Evolutionary conservation across 2,797 vertebrate species (phyloP).

Genomic region (Cyprinodon diabolis): DNA sequence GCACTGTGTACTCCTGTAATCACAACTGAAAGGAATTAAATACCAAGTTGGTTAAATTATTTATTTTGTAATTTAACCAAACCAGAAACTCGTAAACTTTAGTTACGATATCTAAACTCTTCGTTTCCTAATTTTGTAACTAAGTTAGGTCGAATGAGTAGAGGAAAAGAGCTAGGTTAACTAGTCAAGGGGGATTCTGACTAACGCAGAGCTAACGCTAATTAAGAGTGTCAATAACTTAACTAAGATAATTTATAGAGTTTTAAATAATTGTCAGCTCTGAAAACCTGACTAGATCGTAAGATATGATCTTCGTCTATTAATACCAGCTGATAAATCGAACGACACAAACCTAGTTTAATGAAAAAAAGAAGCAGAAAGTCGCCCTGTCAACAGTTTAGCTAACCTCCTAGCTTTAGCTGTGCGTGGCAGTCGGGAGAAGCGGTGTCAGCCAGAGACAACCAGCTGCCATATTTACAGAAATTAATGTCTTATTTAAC

Average conservation of each 20-base stretch:
- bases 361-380: constrained; percentile 18
- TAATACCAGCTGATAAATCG: accelerated
- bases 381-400: constrained; percentile 46
- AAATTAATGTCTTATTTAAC: constrained; percentile 43
- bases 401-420: constrained; percentile 72
- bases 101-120: constrained; percentile 7
- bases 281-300: constrained; percentile 12
- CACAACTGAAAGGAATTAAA: constrained; percentile 8
- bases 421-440: constrained; percentile 76
- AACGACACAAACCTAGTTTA: neutral
- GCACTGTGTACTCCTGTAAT: neutral
- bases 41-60: neutral
- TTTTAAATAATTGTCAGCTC: constrained; percentile 60
- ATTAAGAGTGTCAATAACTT: constrained; percentile 39
- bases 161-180: constrained; percentile 26
- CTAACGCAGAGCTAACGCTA: constrained; percentile 59
- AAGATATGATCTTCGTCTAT: neutral
- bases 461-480: neutral
- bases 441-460: constrained; percentile 47
- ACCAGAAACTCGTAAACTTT: neutral
- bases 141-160: constrained; percentile 23
- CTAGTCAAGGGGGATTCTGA: constrained; percentile 19
- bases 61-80: no score
- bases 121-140: constrained; percentile 44
- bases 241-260: constrained; percentile 34